Percentiles rank a stretch among this genome's conserved stretches.
These are phyloP conservation scores for Drosophila biarmipes DNA, from an alignment of 1,140 invertebrate genomes.

Conservation along the genomic window DNA sequence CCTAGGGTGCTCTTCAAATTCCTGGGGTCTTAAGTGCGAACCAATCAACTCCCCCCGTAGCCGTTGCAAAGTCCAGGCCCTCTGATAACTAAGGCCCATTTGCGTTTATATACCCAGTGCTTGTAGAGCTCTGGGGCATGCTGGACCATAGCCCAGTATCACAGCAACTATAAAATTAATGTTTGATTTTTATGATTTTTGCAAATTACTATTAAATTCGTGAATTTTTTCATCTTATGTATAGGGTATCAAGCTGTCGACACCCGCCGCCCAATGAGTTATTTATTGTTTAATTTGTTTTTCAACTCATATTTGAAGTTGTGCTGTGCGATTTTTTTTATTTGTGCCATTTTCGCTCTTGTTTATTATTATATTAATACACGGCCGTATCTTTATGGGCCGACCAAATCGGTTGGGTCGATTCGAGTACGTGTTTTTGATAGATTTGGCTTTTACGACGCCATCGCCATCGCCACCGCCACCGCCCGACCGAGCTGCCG, in stretches of 20 bases:
- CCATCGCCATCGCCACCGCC: slow-evolving; percentile 27
- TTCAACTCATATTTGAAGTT: slow-evolving; percentile 44
- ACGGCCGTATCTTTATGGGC: slow-evolving; percentile 62
- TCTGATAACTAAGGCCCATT: slow-evolving; percentile 64
- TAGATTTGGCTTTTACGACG: slow-evolving; percentile 71
- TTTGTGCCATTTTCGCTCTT: slow-evolving; percentile 64
- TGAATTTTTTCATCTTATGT: neutral
- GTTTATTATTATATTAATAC: slow-evolving; percentile 66
- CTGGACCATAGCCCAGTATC: neutral
- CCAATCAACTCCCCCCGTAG: slow-evolving; percentile 30
- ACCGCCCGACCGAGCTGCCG: neutral
- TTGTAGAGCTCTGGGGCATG: neutral
- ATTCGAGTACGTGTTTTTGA: slow-evolving; percentile 66
- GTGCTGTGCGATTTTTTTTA: slow-evolving; percentile 21
- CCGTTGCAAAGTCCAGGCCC: slow-evolving; percentile 51
- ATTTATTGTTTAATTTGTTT: slow-evolving; percentile 45
- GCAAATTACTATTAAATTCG: no score
- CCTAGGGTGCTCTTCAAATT: neutral
- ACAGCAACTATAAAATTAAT: neutral
- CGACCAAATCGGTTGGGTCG: slow-evolving; percentile 49
- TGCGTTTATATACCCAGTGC: slow-evolving; percentile 17
- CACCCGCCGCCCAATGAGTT: neutral
- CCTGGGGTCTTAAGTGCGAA: slow-evolving; percentile 8
- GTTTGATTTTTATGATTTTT: no score
- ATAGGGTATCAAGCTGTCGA: neutral